Evolutionary conservation across 2,113 vertebrate species (phyloP), one percentile per base, ranked within the genome.

Genomic region (Oophaga pumilio): DNA sequence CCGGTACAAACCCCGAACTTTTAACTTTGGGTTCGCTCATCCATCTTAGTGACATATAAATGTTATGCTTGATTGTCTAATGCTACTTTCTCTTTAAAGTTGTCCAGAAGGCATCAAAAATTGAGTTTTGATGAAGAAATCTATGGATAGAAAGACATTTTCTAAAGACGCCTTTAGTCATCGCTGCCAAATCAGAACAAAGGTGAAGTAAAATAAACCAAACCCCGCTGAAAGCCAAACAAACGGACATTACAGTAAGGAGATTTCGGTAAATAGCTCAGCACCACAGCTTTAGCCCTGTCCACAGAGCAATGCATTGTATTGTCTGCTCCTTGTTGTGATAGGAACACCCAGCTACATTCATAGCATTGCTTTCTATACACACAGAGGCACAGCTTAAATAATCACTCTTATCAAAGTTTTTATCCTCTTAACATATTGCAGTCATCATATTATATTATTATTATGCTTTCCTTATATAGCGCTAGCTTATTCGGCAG

Each of bases 181-280:
- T 17, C n/a, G 50, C 69, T 85, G 83, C 53, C 83, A 85, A 76
- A 74, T 74, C 10, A n/a, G 20, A 53, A 85, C 68, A 74, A 85
- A 68, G 69, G 83, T 85, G 64, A 59, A 11, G 4, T 59, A 60
- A 28, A 8, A 53, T 10, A 73, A 73, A 84, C 68, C 73, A 84
- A 85, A 59, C 69, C 50, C 28, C 12, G 15, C 69, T 85, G 52
- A 76, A 84, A n/a, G 22, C 60, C 56, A 84, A n/a, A 14, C 60
- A 71, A 69, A 74, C 28, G 69, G 68, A 85, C 10, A 22, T 69
- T 84, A 28, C 15, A 57, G 22, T 56, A 71, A 69, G 66, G 66
- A 71, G 82, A 53, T 60, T 81, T 81, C 28, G 43, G 78, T 62
- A 81, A 60, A 81, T 81, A 81, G 57, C 78, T 80, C 56, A 33